A percentile compares a stretch with the other conserved stretches of the same genome.
These are phyloP conservation scores for Palythoa grandis DNA, from an alignment of 92 coral and sea anemone genomes.

Conservation along the genomic window DNA sequence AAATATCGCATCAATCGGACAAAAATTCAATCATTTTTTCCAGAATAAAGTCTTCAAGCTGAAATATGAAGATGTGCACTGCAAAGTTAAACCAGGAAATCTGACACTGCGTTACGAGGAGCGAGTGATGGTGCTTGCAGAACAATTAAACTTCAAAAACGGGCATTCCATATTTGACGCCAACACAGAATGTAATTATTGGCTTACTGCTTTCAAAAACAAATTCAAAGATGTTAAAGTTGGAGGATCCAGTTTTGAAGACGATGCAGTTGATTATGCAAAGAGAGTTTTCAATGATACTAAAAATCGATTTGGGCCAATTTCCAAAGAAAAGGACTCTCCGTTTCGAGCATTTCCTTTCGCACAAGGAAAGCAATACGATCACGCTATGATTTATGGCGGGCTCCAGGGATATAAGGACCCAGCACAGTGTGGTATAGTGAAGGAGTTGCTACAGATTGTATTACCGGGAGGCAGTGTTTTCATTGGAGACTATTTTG, in stretches of 20 bases:
- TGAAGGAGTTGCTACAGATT: slow-evolving; percentile 72
- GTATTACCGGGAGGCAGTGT: slow-evolving; percentile 89
- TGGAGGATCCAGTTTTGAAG: slow-evolving; percentile 85
- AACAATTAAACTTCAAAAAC: slow-evolving; percentile 73
- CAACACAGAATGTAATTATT: slow-evolving; percentile 89
- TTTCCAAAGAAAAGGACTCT: slow-evolving; percentile 44
- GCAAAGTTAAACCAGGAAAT: slow-evolving; percentile 62
- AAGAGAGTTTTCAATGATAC: slow-evolving; percentile 86
- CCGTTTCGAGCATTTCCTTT: slow-evolving; percentile 12
- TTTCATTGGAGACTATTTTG: slow-evolving; percentile 89
- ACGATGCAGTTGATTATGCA: slow-evolving; percentile 94
- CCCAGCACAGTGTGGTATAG: slow-evolving; percentile 68
- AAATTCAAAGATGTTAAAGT: slow-evolving; percentile 65
- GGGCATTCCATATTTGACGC: slow-evolving; percentile 84
- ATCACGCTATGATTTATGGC: slow-evolving; percentile 90
- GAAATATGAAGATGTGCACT: slow-evolving; percentile 91
- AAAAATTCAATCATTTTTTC: slow-evolving; percentile 84
- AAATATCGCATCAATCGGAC: slow-evolving; percentile 39
- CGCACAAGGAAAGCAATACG: slow-evolving; percentile 30
- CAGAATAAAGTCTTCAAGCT: slow-evolving; percentile 83
- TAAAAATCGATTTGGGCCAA: slow-evolving; percentile 62
- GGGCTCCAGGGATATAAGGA: slow-evolving; percentile 75
- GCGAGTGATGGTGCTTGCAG: slow-evolving; percentile 74
- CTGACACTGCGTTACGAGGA: slow-evolving; percentile 70
- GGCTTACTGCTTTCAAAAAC: slow-evolving; percentile 76